Evolutionary conservation across 2,113 vertebrate genomes (phyloP), one percentile per base, ranked within the genome.

Genomic region (Picathartes gymnocephalus): DNA sequence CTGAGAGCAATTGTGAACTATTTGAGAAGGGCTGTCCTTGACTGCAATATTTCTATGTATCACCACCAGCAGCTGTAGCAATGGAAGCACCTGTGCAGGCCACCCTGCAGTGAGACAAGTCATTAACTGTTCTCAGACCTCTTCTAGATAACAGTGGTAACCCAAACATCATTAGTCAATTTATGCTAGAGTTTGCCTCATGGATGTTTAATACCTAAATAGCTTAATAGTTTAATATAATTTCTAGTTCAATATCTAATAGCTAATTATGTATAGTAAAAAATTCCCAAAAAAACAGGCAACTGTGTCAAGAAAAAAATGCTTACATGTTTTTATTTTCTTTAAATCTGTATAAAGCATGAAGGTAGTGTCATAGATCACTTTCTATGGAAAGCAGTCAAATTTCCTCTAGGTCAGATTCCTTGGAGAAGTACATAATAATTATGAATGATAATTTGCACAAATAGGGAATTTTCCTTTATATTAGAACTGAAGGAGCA

Each of bases 1-100:
- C 33, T 42, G 70, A 58, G 88, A 92, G 71, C 71, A 83, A n/a
- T 88, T 94, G 73, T 24, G 45, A 71, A 48, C 53, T 45, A 12
- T 69, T 92, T 82, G 71, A 54, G 83, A 83, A 94, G 79, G 71
- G 21, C 88, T 83, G 50, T 88, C 71, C 79, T 88, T 95, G 92
- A 92, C 57, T 25, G 37, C 28, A 60, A 33, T 70, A 12, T 87
- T 84, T 89, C 56, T 86, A 5, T 42, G 3, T 66, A 19, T 65
- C 84, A 58, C 35, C 50, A 54, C 60, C 71, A 80, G 42, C 48
- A 70, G 22, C 86, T 47, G 64, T 11, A 81, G 76, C 21, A 1
- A 13, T 53, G 44, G 37, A 78, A 45, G 62, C 51, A 57, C 48
- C 78, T 56, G 50, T 70, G 45, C 30, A 68, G 86, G 86, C 47